phyloP scores from a whole-genome alignment of 2,797 vertebrate genomes.

The Scolopax rusticola region DNA sequence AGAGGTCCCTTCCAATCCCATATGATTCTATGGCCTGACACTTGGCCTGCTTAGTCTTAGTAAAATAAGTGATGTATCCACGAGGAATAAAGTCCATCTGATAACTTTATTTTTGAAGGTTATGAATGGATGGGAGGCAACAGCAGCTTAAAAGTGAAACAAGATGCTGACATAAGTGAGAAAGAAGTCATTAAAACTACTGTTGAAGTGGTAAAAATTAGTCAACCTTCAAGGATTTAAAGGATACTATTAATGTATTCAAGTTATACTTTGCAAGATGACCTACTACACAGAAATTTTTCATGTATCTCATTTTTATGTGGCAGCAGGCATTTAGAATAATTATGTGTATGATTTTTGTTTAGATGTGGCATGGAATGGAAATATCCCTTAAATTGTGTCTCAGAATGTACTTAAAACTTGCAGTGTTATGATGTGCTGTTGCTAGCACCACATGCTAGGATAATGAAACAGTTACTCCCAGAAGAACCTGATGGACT shows the following conservation, averaged over 20 bases:
- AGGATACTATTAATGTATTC: not conserved
- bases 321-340: slow-evolving; percentile 36
- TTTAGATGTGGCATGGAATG: slow-evolving; percentile 58
- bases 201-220: not conserved
- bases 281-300: not conserved
- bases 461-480: slow-evolving; percentile 66
- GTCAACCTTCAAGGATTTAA: not conserved
- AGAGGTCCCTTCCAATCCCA: not conserved
- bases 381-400: slow-evolving; percentile 69
- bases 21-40: not conserved
- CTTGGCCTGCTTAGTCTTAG: not conserved
- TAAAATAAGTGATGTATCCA: not conserved
- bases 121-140: slow-evolving; percentile 23
- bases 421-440: slow-evolving; percentile 23
- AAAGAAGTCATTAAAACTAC: not conserved
- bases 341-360: slow-evolving; percentile 56
- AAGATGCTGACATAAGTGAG: not conserved
- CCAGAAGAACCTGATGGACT: slow-evolving; percentile 42
- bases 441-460: slow-evolving; percentile 59
- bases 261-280: not conserved
- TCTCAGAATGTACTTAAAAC: slow-evolving; percentile 60
- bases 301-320: slow-evolving; percentile 41
- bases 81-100: not conserved
- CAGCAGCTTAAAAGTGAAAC: not conserved
- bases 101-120: slow-evolving; percentile 9